Base-by-base conservation (phyloP, 1,140 invertebrate species). In the Babylonia areolata region DNA sequence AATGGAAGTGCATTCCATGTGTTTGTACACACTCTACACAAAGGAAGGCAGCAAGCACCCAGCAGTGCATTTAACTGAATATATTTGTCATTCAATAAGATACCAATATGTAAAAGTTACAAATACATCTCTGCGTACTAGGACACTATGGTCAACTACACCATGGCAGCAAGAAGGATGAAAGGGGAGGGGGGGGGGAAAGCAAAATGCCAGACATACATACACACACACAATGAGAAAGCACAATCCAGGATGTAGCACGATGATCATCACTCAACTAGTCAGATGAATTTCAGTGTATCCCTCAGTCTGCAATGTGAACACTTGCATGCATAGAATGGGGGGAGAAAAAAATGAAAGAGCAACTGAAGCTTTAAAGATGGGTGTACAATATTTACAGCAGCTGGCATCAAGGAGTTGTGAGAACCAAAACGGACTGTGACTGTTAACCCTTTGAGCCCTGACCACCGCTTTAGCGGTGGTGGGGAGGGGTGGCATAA, bases 61-160 rank as follows among this genome's bases (percentile, higher is more conserved):
- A 64, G 28, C 6, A 23, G 15, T 64, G 58, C 58, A 64, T 64
- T 64, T 64, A 23, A 64, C 58, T 77, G 35, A 37, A 77, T 73
- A 73, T 73, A 73, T 73, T 73, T 73, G 75, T 77, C 75, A 77
- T 77, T 77, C 20, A 40, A 77, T 33, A 64, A 64, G 35, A 77
- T 77, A 77, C 37, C 75, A 77, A 42, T 40, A 77, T 77, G 75
- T 77, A 77, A 77, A 77, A 77, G 75, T 77, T 77, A 77, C 75
- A 77, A 77, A 77, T 28, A 77, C 75, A 77, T 77, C 35, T 77
- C 37, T 77, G 75, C 37, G 75, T 77, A 77, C 75, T 37, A 77
- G 15, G 20, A 37, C 75, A 77, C 33, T 77, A 40, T 64, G 58
- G 58, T 64, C 73, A 75, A 75, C 33, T 39, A 75, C 73, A 75